These are phyloP conservation scores for Mactromeris polynyma DNA, from an alignment of 2,888 invertebrate genomes.

Conservation along the genomic window DNA sequence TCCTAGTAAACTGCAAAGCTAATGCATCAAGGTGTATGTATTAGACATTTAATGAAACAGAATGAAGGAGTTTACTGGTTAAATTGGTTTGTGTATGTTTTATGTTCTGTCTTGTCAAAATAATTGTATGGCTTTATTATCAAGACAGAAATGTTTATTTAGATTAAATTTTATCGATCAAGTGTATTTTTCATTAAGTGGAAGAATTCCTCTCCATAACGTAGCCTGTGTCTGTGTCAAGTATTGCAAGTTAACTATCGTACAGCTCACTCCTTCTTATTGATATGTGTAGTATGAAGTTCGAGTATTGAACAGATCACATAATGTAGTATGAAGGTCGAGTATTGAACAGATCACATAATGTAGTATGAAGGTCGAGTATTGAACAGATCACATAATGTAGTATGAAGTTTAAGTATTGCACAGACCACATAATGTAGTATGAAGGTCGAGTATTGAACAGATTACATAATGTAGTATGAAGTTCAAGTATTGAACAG, in stretches of 20 bases:
- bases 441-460: too few relatives aligned
- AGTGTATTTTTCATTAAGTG: background rate
- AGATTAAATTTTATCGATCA: slow-evolving; percentile 18
- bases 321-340: too few relatives aligned
- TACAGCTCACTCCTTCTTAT: background rate
- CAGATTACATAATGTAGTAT: too few relatives aligned
- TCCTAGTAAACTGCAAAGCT: background rate
- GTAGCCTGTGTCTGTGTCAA: background rate
- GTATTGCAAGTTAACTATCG: background rate
- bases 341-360: background rate
- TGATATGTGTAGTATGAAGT: background rate
- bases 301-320: too few relatives aligned
- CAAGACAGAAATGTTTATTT: slow-evolving; percentile 8
- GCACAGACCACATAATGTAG: background rate
- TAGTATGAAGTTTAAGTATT: background rate
- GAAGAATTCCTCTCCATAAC: background rate
- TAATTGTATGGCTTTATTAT: background rate
- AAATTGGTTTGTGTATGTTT: background rate
- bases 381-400: background rate
- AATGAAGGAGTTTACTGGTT: background rate
- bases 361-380: background rate
- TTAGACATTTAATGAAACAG: background rate
- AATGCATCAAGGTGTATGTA: background rate
- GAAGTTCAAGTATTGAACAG: too few relatives aligned
- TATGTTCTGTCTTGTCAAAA: background rate